Evolutionary conservation across 2,113 vertebrate species (phyloP), one percentile per base, ranked within the genome.

Genomic region (Anser brachyrhynchus): DNA sequence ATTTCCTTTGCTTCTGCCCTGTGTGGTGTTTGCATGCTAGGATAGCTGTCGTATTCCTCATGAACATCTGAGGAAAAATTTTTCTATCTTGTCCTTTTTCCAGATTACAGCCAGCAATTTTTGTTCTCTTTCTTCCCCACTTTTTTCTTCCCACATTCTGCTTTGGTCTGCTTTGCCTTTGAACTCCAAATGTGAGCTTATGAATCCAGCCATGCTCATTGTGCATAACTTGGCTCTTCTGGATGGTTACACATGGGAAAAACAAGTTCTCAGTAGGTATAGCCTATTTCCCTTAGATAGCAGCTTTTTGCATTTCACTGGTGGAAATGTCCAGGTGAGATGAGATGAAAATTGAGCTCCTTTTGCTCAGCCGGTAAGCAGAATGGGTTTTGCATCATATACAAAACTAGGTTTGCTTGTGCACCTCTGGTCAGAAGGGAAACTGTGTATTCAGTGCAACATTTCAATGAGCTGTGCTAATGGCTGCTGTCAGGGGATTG

Each of bases 1-100:
- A 33, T 41, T 61, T 59, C 58, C 31, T 35, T 76, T 70, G 6
- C 59, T 70, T 3, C 37, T 46, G 21, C 4, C 31, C 11, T 13
- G 1, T 43, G 7, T 57, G 3, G 5, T 28, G 13, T 44, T 85
- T 78, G 5, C 11, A 28, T 0, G 0, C 73, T 62, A 26, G 8
- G 18, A 29, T 35, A 66, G 35, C 33, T 46, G 9, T 46, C 71
- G 9, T 25, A 12, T 29, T 71, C 39, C 20, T 49, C 20, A 49
- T 49, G 23, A 74, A 5, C 64, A 29, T 22, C 15, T 61, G 52
- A 80, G 13, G 54, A 78, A 31, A 76, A 49, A 14, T 5, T 6
- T 8, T 28, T 43, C 37, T 4, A 0, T 59, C n/a, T 77, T 37
- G 5, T 44, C 6, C 6, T 2, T 57, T 54, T 87, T 62, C 21